These are phyloP conservation scores for Patella caerulea DNA, from an alignment of 2,888 invertebrate genomes.

Conservation along the genomic window DNA sequence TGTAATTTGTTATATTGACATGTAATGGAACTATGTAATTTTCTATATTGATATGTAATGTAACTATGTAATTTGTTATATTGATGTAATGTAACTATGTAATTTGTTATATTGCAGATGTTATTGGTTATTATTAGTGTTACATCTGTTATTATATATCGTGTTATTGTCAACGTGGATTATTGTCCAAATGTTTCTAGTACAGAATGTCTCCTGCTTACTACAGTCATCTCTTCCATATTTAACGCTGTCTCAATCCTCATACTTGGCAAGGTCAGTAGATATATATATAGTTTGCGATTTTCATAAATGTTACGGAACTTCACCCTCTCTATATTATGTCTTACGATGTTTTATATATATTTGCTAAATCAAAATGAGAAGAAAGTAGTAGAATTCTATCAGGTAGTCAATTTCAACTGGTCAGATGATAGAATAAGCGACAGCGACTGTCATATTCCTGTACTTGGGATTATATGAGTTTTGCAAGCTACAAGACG, in stretches of 20 bases:
- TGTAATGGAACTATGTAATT: background rate
- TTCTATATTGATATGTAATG: no score
- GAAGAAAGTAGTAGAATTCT: no score
- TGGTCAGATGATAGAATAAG: no score
- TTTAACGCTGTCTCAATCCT: constrained; percentile 73
- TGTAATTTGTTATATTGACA: background rate
- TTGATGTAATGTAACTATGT: constrained; percentile 1
- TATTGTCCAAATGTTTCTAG: constrained; percentile 55
- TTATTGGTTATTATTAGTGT: constrained; percentile 68
- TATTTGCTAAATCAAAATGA: no score
- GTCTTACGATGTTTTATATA: no score
- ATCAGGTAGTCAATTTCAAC: no score
- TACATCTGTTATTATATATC: constrained; percentile 67
- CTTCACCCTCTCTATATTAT: no score
- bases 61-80: background rate
- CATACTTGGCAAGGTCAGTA: constrained; percentile 69
- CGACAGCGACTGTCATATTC: no score
- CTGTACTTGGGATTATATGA: no score
- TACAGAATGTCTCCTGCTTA: constrained; percentile 64
- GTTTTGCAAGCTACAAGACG: no score
- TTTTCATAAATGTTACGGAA: no score
- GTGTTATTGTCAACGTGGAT: constrained; percentile 68
- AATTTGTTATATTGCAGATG: constrained; percentile 50
- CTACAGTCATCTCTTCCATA: constrained; percentile 70
- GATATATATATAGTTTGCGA: background rate